These are phyloP conservation scores for Pangasius sanitwongsei DNA, from an alignment of 2,797 vertebrate genomes.

Conservation along the genomic window DNA sequence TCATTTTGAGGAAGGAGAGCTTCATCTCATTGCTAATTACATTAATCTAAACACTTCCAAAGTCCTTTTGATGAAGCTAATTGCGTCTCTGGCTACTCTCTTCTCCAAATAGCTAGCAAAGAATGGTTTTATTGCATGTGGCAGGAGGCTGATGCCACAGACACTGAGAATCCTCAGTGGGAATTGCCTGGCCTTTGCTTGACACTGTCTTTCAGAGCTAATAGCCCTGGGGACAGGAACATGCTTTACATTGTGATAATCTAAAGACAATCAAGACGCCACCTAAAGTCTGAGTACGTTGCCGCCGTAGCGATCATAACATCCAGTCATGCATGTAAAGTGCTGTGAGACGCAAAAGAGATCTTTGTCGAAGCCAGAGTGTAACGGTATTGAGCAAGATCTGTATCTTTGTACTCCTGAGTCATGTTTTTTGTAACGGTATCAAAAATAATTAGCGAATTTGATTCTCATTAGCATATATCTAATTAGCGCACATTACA, in stretches of 20 bases:
- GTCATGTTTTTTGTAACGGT: background rate
- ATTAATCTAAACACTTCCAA: conserved; percentile 73
- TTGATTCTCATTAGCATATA: conserved; percentile 4
- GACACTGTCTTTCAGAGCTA: conserved; percentile 24
- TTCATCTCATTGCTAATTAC: conserved; percentile 70
- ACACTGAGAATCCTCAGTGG: conserved; percentile 29
- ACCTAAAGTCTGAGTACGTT: background rate
- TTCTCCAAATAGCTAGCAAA: conserved; percentile 38
- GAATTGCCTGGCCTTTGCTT: conserved; percentile 20
- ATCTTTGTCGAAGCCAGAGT: background rate
- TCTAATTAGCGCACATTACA: conserved; percentile 19
- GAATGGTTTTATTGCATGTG: conserved; percentile 50
- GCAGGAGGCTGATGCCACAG: conserved; percentile 30
- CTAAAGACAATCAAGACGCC: conserved; percentile 10
- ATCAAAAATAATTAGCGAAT: conserved; percentile 16
- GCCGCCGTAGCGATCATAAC: background rate
- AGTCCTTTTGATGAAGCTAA: conserved; percentile 75
- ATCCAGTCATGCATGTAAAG: background rate
- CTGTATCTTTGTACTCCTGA: background rate
- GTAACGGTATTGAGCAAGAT: background rate
- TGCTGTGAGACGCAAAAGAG: background rate
- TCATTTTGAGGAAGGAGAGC: conserved; percentile 33
- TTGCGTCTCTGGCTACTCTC: conserved; percentile 65
- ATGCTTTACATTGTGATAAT: conserved; percentile 31
- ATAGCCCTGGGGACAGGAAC: conserved; percentile 24